Percentiles rank a stretch among this genome's conserved stretches.
Evolutionary conservation across 1,140 invertebrate species (phyloP).

Genomic region (Drosophila pseudoobscura): DNA sequence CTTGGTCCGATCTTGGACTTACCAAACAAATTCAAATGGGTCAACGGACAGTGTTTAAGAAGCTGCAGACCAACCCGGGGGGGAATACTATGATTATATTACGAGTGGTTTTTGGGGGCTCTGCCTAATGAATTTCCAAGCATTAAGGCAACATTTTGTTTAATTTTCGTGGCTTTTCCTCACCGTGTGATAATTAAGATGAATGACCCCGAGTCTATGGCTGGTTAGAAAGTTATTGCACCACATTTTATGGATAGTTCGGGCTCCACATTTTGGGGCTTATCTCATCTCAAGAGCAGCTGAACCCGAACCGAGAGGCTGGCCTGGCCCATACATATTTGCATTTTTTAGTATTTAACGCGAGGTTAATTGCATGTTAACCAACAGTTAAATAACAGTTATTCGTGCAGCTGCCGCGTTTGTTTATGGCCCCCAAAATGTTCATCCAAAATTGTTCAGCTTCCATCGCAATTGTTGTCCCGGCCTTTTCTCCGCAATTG

Average conservation of each 20-base stretch:
- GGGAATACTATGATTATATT: slow-evolving; percentile 48
- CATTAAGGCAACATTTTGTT: slow-evolving; percentile 53
- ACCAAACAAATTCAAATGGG: slow-evolving; percentile 63
- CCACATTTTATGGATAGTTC: slow-evolving; percentile 53
- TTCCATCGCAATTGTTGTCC: slow-evolving; percentile 61
- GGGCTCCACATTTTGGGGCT: slow-evolving; percentile 25
- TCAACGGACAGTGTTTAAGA: slow-evolving; percentile 62
- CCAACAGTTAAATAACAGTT: slow-evolving; percentile 75
- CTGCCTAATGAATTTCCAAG: slow-evolving; percentile 67
- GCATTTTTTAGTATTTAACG: slow-evolving; percentile 60
- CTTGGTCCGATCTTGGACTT: slow-evolving; percentile 23
- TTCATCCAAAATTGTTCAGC: slow-evolving; percentile 31
- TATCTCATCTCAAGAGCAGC: slow-evolving; percentile 41
- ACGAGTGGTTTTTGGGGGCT: slow-evolving; percentile 23
- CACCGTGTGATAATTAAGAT: slow-evolving; percentile 76
- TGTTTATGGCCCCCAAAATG: slow-evolving; percentile 40
- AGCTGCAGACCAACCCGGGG: slow-evolving; percentile 5
- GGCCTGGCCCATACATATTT: slow-evolving; percentile 55
- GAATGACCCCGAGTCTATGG: slow-evolving; percentile 60
- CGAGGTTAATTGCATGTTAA: slow-evolving; percentile 76
- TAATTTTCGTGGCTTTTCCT: slow-evolving; percentile 55
- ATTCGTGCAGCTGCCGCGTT: slow-evolving; percentile 20
- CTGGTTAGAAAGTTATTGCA: slow-evolving; percentile 76
- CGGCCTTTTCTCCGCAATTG: slow-evolving; percentile 1
- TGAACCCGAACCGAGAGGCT: slow-evolving; percentile 47